These are phyloP conservation scores for Rhagoletis zephyria DNA, from an alignment of 1,140 invertebrate species.

Conservation along the genomic window DNA sequence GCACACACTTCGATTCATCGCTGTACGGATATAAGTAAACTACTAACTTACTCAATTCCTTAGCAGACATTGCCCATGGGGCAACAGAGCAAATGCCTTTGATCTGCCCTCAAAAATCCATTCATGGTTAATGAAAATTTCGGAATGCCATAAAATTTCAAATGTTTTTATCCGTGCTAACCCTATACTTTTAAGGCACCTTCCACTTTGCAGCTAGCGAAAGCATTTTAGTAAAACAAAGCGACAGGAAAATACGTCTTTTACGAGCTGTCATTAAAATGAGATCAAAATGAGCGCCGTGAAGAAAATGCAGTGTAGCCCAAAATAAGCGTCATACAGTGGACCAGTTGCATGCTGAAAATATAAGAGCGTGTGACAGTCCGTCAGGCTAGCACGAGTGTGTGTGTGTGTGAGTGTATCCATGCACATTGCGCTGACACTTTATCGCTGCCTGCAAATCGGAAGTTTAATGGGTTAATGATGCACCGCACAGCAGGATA, in stretches of 20 bases:
- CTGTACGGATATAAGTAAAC: too few relatives aligned
- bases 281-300: conserved; percentile 41
- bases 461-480: conserved; percentile 48
- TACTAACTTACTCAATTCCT: too few relatives aligned
- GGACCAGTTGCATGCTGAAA: neutral
- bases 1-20: too few relatives aligned
- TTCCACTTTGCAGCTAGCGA: neutral
- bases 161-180: neutral
- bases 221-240: neutral
- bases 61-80: too few relatives aligned
- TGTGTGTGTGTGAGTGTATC: neutral
- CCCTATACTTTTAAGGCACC: neutral
- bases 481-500: conserved; percentile 31
- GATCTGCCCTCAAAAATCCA: conserved; percentile 28
- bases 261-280: conserved; percentile 48
- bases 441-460: conserved; percentile 50
- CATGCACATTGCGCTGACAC: conserved; percentile 27
- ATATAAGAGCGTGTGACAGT: neutral
- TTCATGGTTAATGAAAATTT: conserved; percentile 28
- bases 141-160: conserved; percentile 27
- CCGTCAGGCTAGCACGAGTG: neutral
- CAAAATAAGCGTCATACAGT: neutral
- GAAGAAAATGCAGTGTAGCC: neutral
- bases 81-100: neutral
- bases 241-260: neutral